These are phyloP conservation scores for Holotrichia oblita DNA, from an alignment of 1,140 invertebrate genomes.

Conservation along the genomic window DNA sequence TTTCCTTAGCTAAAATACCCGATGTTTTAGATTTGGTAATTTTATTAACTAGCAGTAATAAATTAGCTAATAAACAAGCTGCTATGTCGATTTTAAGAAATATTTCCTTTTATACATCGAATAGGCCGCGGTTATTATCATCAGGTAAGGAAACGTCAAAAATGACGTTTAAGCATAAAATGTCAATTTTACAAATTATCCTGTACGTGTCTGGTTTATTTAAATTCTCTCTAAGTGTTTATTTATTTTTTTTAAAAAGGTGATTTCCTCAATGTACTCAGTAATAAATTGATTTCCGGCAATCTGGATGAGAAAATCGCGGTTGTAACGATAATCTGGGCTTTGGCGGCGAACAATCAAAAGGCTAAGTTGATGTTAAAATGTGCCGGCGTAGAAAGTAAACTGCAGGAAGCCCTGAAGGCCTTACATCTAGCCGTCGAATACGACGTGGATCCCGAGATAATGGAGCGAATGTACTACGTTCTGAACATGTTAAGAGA, in stretches of 20 bases:
- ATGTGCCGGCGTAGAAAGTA: conserved; percentile 55
- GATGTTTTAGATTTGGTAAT: conserved; percentile 57
- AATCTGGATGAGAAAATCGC: conserved; percentile 56
- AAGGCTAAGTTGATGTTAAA: conserved; percentile 62
- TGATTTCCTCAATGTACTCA: conserved; percentile 58
- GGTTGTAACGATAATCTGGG: conserved; percentile 59
- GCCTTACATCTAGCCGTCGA: conserved; percentile 48
- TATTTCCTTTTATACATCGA: conserved; percentile 59
- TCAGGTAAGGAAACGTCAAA: conserved; percentile 52
- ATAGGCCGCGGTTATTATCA: conserved; percentile 57
- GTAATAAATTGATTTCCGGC: conserved; percentile 54
- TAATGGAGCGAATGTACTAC: conserved; percentile 50
- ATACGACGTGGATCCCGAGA: conserved; percentile 44
- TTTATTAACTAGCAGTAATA: conserved; percentile 48
- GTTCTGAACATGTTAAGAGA: conserved; percentile 54
- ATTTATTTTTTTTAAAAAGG: conserved; percentile 44
- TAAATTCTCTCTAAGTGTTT: too few relatives aligned
- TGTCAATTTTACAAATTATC: too few relatives aligned
- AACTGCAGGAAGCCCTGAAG: conserved; percentile 56
- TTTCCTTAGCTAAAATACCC: conserved; percentile 49
- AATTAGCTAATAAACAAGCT: conserved; percentile 49
- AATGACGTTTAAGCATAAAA: not conserved
- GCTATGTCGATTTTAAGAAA: conserved; percentile 59
- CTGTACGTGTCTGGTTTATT: too few relatives aligned
- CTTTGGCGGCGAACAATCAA: conserved; percentile 62